phyloP scores from a whole-genome alignment of 2,113 vertebrate genomes.

The Chrysochloris asiatica region DNA sequence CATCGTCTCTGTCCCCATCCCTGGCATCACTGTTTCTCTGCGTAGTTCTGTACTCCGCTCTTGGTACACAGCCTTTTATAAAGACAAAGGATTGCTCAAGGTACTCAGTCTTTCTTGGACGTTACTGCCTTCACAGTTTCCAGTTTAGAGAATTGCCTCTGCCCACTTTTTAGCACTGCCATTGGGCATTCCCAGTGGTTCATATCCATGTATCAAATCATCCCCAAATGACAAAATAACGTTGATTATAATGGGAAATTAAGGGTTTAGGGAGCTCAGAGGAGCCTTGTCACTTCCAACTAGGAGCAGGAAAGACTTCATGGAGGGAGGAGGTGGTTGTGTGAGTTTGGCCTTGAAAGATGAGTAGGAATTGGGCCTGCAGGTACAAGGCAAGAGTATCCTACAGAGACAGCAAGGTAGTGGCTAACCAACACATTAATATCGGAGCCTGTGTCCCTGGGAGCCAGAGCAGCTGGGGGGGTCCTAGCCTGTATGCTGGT shows the following conservation, averaged over 20 bases:
- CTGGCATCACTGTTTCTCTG: too few species aligned
- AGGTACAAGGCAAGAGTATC: neutral
- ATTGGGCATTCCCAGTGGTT: neutral
- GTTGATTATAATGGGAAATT: neutral
- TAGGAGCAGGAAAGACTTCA: neutral
- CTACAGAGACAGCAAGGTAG: neutral
- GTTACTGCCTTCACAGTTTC: neutral
- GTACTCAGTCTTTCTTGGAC: neutral
- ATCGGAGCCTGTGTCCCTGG: neutral
- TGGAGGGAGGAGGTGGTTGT: neutral
- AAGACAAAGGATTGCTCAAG: neutral
- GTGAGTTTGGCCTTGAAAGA: neutral
- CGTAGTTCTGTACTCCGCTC: too few species aligned
- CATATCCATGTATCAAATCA: neutral
- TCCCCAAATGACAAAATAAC: neutral
- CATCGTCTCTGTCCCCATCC: too few species aligned
- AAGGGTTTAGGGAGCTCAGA: neutral
- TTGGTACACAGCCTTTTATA: too few species aligned
- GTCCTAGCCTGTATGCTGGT: neutral
- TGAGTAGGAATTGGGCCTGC: neutral
- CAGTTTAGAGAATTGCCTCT: neutral
- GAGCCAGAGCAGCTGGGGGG: neutral
- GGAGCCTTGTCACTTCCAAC: neutral
- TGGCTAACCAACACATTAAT: neutral
- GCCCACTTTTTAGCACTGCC: neutral